Conservation (phyloP, 1,140 invertebrate genomes). For the Apis mellifera region DNA sequence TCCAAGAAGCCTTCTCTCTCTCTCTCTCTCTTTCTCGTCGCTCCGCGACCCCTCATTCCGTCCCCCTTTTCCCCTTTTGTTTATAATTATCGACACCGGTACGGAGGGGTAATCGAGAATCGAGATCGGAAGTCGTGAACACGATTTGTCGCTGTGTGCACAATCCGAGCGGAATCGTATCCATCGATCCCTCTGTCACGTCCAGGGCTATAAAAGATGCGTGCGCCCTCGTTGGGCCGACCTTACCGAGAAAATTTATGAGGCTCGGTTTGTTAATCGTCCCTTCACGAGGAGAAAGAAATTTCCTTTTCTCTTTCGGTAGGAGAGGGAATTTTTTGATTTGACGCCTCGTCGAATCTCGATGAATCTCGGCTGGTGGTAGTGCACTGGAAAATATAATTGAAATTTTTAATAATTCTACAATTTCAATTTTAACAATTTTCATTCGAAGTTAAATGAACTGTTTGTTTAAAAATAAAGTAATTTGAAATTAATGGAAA, state of each 20-base stretch:
- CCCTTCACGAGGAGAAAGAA: background rate
- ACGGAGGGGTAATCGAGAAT: background rate
- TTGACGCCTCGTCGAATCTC: background rate
- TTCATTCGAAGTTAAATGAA: background rate
- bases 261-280: background rate
- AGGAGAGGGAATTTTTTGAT: background rate
- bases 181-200: constrained; percentile 42
- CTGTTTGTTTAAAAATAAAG: no score
- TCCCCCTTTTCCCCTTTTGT: constrained; percentile 20
- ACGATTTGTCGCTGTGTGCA: constrained; percentile 8
- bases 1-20: constrained; percentile 44
- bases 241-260: background rate
- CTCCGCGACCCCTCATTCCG: no score
- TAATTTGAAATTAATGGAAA: background rate
- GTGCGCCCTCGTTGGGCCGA: background rate
- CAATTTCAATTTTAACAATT: background rate
- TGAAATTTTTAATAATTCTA: no score
- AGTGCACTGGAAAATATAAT: no score
- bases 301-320: background rate
- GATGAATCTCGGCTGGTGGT: background rate
- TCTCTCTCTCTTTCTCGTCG: background rate
- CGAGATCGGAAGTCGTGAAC: background rate
- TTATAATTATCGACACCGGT: constrained; percentile 51
- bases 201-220: background rate
- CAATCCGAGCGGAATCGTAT: background rate